Evolutionary conservation across 2,797 vertebrate genomes (phyloP), one percentile per base, ranked within the genome.

Genomic region (Phaenicophaeus curvirostris): DNA sequence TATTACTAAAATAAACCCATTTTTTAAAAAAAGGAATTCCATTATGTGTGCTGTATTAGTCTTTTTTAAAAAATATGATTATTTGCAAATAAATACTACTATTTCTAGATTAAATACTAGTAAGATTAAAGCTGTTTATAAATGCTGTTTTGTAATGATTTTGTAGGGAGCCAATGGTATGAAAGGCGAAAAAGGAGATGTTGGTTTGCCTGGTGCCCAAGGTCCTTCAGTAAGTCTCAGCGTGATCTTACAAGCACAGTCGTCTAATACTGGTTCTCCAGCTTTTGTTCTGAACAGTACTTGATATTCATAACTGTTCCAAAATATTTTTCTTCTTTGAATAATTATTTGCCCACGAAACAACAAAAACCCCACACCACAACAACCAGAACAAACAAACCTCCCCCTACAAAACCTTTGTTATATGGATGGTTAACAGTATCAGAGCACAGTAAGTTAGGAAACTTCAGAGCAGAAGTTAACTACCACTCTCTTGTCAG

Each of bases 121-220:
- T 39, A 41, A 71, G 46, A 61, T 28, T 54, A 33, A 79, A 93
- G 46, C 18, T 62, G 13, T 54, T 91, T 35, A 37, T 79, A 82
- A 94, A 44, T 67, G 20, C 21, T 82, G 19, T 33, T 93, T 87
- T 87, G 15, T 76, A 27, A 85, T 94, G 93, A 54, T 96, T 85
- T 95, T 94, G 7, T 65, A 99, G 99, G 99, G 99, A 74, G 97
- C 98, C 91, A 99, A 99, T 54, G 99, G 99, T 13, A 74, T 98
- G n/a, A 99, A 99, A 96, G 99, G 99, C 3, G 99, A 99, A 76
- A 99, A 99, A 94, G 99, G 99, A 94, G 99, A 99, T 67, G 55
- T 98, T 57, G 99, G 99, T 74, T 95, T 99, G 51, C 96, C 98
- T 20, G 99, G 99, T 91, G 98, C 98, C 87, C 99, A 99, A 93